Base-by-base conservation (phyloP, 30 jellyfish, hydroid and myxozoan species). In the Morbakka virulenta region DNA sequence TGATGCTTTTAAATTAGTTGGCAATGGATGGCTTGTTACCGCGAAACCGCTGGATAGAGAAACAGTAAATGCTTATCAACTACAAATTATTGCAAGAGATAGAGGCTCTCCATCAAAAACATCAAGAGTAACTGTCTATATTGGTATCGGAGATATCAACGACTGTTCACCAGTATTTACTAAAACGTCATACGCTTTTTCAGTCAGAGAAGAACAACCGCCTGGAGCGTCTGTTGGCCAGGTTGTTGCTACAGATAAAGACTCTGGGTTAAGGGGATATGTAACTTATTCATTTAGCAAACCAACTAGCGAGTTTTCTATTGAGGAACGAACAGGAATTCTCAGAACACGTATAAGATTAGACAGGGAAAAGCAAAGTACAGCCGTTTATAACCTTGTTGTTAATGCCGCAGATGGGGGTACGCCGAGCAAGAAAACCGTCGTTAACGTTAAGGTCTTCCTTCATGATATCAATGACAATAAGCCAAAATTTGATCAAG, bases 381-480 rank as follows among this genome's bases (percentile, higher is more conserved):
- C 53, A 21, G 61, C 52, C 22, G 2, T 67, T 25, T 93, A 74
- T 35, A 65, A 52, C 48, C 67, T 93, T 17, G 28, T 80, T 69
- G 87, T 93, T 4, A 77, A 72, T 62, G 99, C 96, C 3, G 49
- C 86, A 23, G 99, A 93, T 61, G 89, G 87, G 22, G 99, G 99
- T 31, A 62, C 57, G 30, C 94, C 93, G 11, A 26, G 94, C 21
- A 80, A 70, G 9, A 64, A 88, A 4, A 36, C 83, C 26, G 69
- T 24, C 9, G 91, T 81, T 49, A 84, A 52, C 14, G 95, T 85
- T 20, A 72, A 9, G 26, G 73, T 93, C 28, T 24, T 41, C n/a
- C 48, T 93, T 20, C 74, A 78, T 65, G 95, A 93, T 31, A 77
- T 76, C 1, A 93, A 93, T 50, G 99, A 93, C 73, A 76, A 93